phyloP scores from a whole-genome alignment of 2,113 vertebrate genomes.

The Sylvia atricapilla region DNA sequence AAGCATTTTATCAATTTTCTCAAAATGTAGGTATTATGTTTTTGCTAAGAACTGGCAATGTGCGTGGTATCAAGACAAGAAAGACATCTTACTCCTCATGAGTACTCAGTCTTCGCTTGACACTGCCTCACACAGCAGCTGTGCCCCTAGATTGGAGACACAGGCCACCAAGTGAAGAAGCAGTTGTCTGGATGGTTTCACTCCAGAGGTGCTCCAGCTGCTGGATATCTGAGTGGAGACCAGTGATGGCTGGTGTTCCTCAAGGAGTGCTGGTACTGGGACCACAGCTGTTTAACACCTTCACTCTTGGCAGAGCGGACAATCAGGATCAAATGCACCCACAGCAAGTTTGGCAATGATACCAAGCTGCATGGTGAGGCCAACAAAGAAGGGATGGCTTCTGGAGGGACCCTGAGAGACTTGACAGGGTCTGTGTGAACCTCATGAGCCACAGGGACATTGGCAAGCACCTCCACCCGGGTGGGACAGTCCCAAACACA shows the following conservation, averaged over 20 bases:
- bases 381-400: not conserved
- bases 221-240: not conserved
- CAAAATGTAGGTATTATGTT: not conserved
- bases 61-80: not conserved
- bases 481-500: not conserved
- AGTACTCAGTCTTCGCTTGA: not conserved
- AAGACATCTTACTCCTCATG: not conserved
- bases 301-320: not conserved
- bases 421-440: not conserved
- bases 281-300: not conserved
- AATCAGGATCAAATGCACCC: not conserved
- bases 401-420: not conserved
- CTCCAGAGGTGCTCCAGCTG: not conserved
- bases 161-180: not conserved
- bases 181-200: not conserved
- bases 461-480: not conserved
- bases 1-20: not conserved
- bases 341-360: not conserved
- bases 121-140: not conserved
- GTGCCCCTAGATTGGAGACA: not conserved
- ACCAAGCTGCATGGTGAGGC: not conserved
- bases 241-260: not conserved
- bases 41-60: not conserved
- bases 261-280: not conserved
- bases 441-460: not conserved